Base-by-base conservation (phyloP, 2,797 vertebrate genomes). In the Myoxocephalus aenaeus region DNA sequence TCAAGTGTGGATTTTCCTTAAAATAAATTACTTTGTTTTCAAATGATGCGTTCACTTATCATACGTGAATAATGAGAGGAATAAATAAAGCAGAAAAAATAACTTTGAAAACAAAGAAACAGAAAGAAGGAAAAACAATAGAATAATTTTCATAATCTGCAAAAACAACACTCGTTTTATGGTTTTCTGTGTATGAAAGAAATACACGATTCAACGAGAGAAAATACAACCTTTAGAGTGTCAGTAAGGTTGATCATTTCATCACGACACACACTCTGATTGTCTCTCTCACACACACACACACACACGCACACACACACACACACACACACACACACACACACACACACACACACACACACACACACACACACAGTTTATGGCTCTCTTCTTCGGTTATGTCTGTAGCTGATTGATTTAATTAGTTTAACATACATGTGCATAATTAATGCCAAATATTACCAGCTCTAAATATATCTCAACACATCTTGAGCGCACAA, bases 321-420 rank as follows among this genome's bases (percentile, higher is more conserved):
- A 10, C 36, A 62, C 72, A 48, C 77, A 66, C 71, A 53, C 79
- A 57, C 25, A 22, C 34, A 38, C 36, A 9, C 36, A 10, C 36
- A 62, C 5, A 22, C 51, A 25, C 20, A 68, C 58, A 44, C 5
- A 22, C 51, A 25, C 20, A 68, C 58, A 44, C 34, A 38, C 36
- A 9, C 36, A 10, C 36, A 62, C 72, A 48, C 77, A 66, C 71
- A 53, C 79, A 57, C 25, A 22, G 17, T 77, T 77, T 65, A 75
- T 63, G 51, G 25, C 69, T 38, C 18, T 79, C 75, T 32, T 73
- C 54, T 69, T 73, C 69, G 70, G 75, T 81, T 77, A 69, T 51
- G 82, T 87, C 84, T 89, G 81, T 76, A 63, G 75, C 84, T 91
- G 90, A 90, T 92, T 89, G 83, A 90, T 90, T 91, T 91, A 91